Evolutionary conservation across 2,113 vertebrate species (phyloP), one percentile per base, ranked within the genome.

Genomic region (Sterna hirundo): DNA sequence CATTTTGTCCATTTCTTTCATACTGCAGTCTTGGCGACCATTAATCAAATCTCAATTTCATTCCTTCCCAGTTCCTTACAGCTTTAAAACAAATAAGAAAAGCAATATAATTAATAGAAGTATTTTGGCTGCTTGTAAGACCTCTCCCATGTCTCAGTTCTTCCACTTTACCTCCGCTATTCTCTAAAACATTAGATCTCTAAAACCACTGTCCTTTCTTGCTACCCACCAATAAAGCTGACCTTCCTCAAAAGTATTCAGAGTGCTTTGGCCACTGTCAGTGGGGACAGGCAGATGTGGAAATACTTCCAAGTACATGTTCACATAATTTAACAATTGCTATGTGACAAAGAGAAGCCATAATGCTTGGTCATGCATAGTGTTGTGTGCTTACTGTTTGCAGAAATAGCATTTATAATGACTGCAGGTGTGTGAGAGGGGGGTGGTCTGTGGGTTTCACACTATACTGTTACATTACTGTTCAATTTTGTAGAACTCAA

Each of bases 101-200:
- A 69, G 25, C 74, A 90, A 74, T 86, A 62, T 54, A 88, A 97
- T 90, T 90, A 96, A 93, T 40, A 68, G 36, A 91, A 92, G 30
- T 42, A 13, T 20, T 65, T 84, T 92, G 61, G 52, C 65, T 86
- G 65, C 65, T 76, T 49, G 25, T 27, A 76, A 84, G 27, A 75
- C 78, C 57, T 83, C 61, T 75, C 68, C 55, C 27, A 61, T 13
- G 4, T 49, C 42, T 88, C 71, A 68, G 30, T 40, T 83, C 23
- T 78, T 95, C 44, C n/a, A 77, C 27, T 81, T 77, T 29, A 90
- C 57, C 23, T 83, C 44, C 44, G 23, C 18, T 55, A 9, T 60
- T 70, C 44, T 64, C 29, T 38, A 65, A 83, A 81, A 75, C 20
- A 38, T 30, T 10, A 57, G 26, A 36, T 57, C 27, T 52, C 76